phyloP scores from a whole-genome alignment of 2,113 vertebrate species.

The Grus americana region DNA sequence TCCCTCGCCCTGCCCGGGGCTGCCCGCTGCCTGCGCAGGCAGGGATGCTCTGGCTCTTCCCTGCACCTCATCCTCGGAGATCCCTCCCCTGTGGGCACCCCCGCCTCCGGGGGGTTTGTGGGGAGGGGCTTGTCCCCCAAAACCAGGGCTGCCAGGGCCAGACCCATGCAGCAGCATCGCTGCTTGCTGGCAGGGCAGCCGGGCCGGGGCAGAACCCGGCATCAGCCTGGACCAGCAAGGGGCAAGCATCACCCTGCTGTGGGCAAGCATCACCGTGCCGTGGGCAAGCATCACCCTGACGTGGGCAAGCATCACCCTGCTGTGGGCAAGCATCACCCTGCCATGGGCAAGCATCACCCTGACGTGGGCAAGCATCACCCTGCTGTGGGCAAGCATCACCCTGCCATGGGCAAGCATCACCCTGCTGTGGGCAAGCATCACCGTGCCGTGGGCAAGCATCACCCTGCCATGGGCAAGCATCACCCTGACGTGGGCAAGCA shows the following conservation, averaged over 20 bases:
- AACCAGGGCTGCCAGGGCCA: neutral
- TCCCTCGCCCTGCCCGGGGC: neutral
- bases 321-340: neutral
- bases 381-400: too few relatives aligned
- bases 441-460: too few relatives aligned
- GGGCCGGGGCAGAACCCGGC: too few relatives aligned
- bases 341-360: neutral
- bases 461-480: too few relatives aligned
- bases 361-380: too few relatives aligned
- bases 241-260: neutral
- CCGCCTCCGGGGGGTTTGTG: too few relatives aligned
- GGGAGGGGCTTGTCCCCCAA: neutral
- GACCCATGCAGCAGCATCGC: neutral
- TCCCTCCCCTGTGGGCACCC: neutral
- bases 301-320: neutral
- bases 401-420: too few relatives aligned
- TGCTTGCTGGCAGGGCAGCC: neutral
- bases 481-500: neutral
- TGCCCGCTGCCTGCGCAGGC: neutral
- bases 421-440: too few relatives aligned
- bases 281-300: neutral
- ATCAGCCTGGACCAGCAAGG: neutral
- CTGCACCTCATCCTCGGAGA: neutral
- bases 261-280: neutral
- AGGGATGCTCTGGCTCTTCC: neutral